These are phyloP conservation scores for Caenorhabditis latens DNA, from an alignment of 1,140 invertebrate species.

Conservation along the genomic window DNA sequence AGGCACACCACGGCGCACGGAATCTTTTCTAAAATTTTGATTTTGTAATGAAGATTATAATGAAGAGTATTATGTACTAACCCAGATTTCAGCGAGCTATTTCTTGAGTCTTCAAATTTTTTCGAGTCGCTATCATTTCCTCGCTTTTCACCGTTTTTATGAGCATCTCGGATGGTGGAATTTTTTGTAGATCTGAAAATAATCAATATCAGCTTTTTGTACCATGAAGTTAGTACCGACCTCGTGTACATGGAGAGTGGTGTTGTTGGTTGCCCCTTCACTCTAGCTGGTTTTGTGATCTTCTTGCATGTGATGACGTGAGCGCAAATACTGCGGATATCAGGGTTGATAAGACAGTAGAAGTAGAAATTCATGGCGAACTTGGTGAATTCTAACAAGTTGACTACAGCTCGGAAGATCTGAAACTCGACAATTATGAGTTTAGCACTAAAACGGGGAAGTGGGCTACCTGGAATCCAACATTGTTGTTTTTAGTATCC, in stretches of 20 bases:
- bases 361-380: slow-evolving; percentile 78
- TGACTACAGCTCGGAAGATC: slow-evolving; percentile 75
- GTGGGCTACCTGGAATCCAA: slow-evolving; percentile 71
- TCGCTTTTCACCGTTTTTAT: slow-evolving; percentile 19
- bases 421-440: slow-evolving; percentile 49
- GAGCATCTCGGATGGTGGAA: slow-evolving; percentile 9
- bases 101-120: slow-evolving; percentile 29
- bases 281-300: slow-evolving; percentile 63
- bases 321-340: slow-evolving; percentile 68
- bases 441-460: not conserved
- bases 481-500: slow-evolving; percentile 72
- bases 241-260: slow-evolving; percentile 67
- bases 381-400: slow-evolving; percentile 77
- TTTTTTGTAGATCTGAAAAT: slow-evolving; percentile 9
- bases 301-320: slow-evolving; percentile 66
- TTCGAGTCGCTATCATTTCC: not conserved
- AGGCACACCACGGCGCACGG: slow-evolving; percentile 15
- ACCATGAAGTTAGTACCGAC: not conserved
- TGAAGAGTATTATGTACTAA: not conserved
- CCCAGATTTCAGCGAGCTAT: slow-evolving; percentile 44
- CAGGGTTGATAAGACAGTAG: slow-evolving; percentile 77
- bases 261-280: slow-evolving; percentile 66
- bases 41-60: no score
- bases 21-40: slow-evolving; percentile 22
- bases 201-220: not conserved